phyloP scores from a whole-genome alignment of 2,113 vertebrate species.

The Ptychochromis oligacanthus region DNA sequence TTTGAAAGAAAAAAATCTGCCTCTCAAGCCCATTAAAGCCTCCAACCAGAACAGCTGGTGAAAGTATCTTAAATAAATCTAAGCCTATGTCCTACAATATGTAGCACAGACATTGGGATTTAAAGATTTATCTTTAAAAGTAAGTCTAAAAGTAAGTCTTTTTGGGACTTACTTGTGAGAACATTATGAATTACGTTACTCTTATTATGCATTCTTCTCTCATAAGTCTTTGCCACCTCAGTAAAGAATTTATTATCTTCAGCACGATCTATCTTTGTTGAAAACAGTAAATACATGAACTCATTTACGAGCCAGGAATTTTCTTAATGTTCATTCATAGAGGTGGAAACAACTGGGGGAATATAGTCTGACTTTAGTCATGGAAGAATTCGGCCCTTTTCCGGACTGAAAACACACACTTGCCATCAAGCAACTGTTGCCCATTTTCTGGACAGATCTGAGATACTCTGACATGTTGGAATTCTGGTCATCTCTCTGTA shows the following conservation, averaged over 20 bases:
- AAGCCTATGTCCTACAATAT: background rate
- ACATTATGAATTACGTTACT: background rate
- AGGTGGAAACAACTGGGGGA: constrained; percentile 19
- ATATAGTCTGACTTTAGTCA: background rate
- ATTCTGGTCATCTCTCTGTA: background rate
- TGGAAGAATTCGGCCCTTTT: background rate
- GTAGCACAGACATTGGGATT: background rate
- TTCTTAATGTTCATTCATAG: background rate
- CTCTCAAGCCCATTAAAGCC: constrained; percentile 25
- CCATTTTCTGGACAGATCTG: constrained; percentile 21
- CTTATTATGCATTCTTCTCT: background rate
- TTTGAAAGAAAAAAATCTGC: constrained; percentile 41
- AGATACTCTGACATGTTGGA: constrained; percentile 8
- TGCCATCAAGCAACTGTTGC: constrained; percentile 11
- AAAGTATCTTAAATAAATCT: background rate
- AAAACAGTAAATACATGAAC: constrained; percentile 1
- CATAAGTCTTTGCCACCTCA: background rate
- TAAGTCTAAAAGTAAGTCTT: too few species aligned
- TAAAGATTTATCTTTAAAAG: background rate
- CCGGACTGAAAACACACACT: background rate
- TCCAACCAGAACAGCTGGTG: background rate
- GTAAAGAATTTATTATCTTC: background rate
- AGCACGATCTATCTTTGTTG: background rate
- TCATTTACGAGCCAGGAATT: background rate
- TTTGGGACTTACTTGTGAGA: background rate